Conservation (phyloP, 1,140 invertebrate species). For the Vollenhovia emeryi region DNA sequence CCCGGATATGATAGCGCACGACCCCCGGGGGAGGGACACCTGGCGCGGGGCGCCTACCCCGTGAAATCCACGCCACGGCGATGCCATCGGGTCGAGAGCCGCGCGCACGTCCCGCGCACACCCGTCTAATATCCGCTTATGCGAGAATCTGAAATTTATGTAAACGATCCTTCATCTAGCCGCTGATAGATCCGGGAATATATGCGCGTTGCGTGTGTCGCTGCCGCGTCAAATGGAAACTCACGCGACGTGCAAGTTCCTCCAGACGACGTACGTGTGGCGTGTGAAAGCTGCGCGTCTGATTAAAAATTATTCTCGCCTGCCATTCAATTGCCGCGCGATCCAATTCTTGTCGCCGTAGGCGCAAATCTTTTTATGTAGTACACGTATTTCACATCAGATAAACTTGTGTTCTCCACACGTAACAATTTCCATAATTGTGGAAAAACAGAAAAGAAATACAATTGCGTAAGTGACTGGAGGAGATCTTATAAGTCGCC, state of each 20-base stretch:
- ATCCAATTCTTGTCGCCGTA: neutral
- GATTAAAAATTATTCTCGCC: slow-evolving; percentile 45
- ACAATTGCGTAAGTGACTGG: no score
- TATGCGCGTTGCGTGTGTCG: slow-evolving; percentile 53
- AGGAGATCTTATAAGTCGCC: no score
- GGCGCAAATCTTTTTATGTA: neutral
- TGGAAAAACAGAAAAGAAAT: neutral
- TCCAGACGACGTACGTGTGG: neutral
- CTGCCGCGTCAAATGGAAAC: slow-evolving; percentile 44
- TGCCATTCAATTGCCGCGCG: slow-evolving; percentile 4
- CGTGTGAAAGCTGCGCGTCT: neutral
- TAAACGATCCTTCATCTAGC: slow-evolving; percentile 46
- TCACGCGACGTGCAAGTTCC: slow-evolving; percentile 20
- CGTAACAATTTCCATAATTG: neutral
- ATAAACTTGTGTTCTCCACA: no score
- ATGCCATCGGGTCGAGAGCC: slow-evolving; percentile 35
- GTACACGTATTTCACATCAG: neutral
- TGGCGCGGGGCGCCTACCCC: neutral
- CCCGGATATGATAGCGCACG: slow-evolving; percentile 56
- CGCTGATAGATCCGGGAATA: slow-evolving; percentile 51
- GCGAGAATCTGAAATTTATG: slow-evolving; percentile 61
- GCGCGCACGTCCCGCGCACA: slow-evolving; percentile 33
- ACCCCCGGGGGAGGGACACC: neutral
- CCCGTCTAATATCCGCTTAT: slow-evolving; percentile 67
- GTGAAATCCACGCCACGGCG: slow-evolving; percentile 44